These are phyloP conservation scores for Myanophis thanlyinensis DNA, from an alignment of 2,113 vertebrate genomes.

Conservation along the genomic window DNA sequence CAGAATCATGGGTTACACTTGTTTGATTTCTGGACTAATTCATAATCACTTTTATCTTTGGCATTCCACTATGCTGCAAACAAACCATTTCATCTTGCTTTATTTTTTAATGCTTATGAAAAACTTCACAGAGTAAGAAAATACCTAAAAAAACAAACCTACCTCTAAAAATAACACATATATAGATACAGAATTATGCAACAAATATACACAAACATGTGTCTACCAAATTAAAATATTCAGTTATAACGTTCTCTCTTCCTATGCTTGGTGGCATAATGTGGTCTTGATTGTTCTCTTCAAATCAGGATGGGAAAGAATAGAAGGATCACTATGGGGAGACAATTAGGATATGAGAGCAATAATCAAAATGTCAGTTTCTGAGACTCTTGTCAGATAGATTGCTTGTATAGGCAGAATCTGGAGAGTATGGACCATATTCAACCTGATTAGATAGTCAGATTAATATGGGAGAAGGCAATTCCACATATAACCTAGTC, in stretches of 20 bases:
- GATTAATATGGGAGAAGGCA: background rate
- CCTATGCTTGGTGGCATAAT: background rate
- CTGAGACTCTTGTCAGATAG: background rate
- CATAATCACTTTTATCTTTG: background rate
- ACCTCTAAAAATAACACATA: background rate
- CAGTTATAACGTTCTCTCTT: background rate
- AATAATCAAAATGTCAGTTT: background rate
- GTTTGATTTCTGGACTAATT: background rate
- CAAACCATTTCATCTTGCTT: background rate
- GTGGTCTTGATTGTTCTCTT: background rate
- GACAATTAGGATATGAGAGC: background rate
- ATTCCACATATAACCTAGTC: background rate
- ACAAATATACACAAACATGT: background rate
- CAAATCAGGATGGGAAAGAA: background rate
- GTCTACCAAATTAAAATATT: background rate
- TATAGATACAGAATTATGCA: background rate
- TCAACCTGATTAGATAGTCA: background rate
- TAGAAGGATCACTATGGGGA: background rate
- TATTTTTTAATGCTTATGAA: background rate
- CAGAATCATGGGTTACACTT: background rate
- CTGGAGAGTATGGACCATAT: background rate
- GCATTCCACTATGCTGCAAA: background rate
- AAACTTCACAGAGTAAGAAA: background rate
- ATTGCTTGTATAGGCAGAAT: background rate
- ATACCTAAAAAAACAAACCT: background rate